Conservation (phyloP, 2,113 vertebrate genomes). For the Empidonax traillii region DNA sequence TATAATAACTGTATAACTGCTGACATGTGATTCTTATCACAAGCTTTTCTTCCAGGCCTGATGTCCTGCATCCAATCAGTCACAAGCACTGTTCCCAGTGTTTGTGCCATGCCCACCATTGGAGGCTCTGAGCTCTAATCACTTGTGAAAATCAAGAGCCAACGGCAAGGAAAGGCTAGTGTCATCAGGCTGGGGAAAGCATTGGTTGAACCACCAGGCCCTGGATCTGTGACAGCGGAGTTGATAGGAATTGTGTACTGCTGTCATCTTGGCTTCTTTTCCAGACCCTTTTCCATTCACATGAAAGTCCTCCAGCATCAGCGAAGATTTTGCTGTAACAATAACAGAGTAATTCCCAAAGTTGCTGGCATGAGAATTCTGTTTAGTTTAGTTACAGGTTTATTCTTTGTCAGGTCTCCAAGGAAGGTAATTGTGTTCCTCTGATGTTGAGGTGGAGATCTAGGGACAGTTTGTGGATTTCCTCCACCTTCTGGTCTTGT, state of each 20-base stretch:
- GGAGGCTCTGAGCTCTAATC: background rate
- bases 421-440: constrained; percentile 28
- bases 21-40: background rate
- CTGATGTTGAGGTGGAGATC: background rate
- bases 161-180: background rate
- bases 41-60: background rate
- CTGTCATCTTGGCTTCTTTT: background rate
- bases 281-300: background rate
- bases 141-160: background rate
- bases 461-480: background rate
- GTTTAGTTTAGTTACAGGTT: background rate
- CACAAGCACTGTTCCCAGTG: background rate
- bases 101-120: background rate
- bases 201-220: background rate
- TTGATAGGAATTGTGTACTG: background rate
- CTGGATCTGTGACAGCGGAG: accelerated
- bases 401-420: background rate
- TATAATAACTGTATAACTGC: background rate
- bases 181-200: background rate
- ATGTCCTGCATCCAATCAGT: background rate
- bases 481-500: background rate
- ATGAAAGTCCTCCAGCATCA: background rate
- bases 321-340: background rate
- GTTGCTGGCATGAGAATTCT: background rate
- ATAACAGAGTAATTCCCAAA: background rate